These are phyloP conservation scores for Meliscaeva auricollis DNA, from an alignment of 2,888 invertebrate genomes.

Conservation along the genomic window DNA sequence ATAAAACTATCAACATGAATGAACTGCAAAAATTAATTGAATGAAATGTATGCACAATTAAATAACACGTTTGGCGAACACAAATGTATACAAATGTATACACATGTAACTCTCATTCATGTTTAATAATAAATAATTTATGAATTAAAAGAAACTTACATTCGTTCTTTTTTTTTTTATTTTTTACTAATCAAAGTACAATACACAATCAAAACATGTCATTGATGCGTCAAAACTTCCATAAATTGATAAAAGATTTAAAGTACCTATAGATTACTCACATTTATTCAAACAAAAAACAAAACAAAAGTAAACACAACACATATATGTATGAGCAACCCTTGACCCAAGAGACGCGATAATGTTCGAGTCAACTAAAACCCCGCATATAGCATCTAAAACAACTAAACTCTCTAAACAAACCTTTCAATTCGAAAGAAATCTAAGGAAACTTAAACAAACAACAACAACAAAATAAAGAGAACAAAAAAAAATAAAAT, in stretches of 20 bases:
- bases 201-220: not conserved
- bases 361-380: not conserved
- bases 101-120: not conserved
- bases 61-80: not conserved
- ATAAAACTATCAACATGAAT: slow-evolving; percentile 2
- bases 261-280: not conserved
- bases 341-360: slow-evolving; percentile 28
- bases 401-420: slow-evolving; percentile 18
- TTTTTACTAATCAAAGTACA: too few species aligned
- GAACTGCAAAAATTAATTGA: not conserved
- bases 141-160: slow-evolving; percentile 14
- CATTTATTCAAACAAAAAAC: not conserved
- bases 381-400: slow-evolving; percentile 16
- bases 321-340: not conserved
- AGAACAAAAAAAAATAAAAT: not conserved
- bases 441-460: not conserved
- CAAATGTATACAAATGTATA: not conserved
- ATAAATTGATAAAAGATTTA: not conserved
- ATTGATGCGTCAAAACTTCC: not conserved
- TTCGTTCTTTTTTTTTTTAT: too few species aligned
- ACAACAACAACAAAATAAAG: not conserved
- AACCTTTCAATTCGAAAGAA: slow-evolving; percentile 4
- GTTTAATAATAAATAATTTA: not conserved
- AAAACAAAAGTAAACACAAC: not conserved
- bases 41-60: not conserved